These are phyloP conservation scores for Hyposmocoma kahamanoa DNA, from an alignment of 1,140 invertebrate genomes.

Conservation along the genomic window DNA sequence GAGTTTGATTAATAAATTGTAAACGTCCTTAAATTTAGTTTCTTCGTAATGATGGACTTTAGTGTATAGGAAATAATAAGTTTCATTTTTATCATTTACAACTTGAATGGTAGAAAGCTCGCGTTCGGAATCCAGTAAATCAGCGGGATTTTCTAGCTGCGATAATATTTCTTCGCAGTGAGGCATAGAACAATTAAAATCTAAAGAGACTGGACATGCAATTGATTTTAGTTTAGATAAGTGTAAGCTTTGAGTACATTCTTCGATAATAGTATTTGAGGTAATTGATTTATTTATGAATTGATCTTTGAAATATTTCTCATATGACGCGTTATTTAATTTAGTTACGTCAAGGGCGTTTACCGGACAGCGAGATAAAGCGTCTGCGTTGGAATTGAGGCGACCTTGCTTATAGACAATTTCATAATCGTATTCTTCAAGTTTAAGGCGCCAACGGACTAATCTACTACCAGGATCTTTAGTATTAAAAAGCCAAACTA, in stretches of 20 bases:
- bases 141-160: conserved; percentile 12
- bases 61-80: conserved; percentile 25
- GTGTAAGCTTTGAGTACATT: conserved; percentile 15
- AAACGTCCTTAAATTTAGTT: conserved; percentile 16
- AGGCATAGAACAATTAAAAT: conserved; percentile 27
- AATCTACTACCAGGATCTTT: conserved; percentile 65
- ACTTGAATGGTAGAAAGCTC: conserved; percentile 15
- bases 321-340: conserved; percentile 19
- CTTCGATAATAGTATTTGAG: conserved; percentile 18
- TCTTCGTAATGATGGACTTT: conserved; percentile 32
- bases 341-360: conserved; percentile 9
- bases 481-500: conserved; percentile 64
- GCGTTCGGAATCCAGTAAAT: conserved; percentile 19
- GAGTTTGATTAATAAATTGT: conserved; percentile 21
- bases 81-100: conserved; percentile 18
- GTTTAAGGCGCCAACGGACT: conserved; percentile 65
- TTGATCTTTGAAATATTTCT: conserved; percentile 21
- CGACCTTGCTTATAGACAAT: conserved; percentile 58
- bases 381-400: conserved; percentile 52
- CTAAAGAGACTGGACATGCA: conserved; percentile 22
- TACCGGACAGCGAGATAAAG: conserved; percentile 35
- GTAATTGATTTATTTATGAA: conserved; percentile 13
- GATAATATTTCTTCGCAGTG: conserved; percentile 24
- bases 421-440: conserved; percentile 62
- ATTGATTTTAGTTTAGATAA: conserved; percentile 16